Conservation (phyloP, 2,888 invertebrate species). For the Hedychridium roseum region DNA sequence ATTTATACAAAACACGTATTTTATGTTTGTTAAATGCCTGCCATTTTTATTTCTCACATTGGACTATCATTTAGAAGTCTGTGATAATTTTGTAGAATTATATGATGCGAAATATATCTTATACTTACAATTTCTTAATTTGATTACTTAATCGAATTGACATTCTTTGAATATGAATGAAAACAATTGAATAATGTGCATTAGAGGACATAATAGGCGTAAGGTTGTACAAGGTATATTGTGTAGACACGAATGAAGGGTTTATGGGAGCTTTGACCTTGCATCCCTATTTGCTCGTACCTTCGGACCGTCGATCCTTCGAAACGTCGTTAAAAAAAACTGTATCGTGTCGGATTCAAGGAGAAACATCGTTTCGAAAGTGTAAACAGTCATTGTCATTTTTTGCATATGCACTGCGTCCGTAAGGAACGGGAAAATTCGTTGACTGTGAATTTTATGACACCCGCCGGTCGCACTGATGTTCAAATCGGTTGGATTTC, state of each 20-base stretch:
- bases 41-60: too few species aligned
- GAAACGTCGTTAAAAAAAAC: conserved; percentile 21
- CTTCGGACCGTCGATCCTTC: not conserved
- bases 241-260: conserved; percentile 8
- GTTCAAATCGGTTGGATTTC: too few species aligned
- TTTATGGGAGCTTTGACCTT: conserved; percentile 31
- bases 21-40: too few species aligned
- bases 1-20: too few species aligned
- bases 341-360: conserved; percentile 47
- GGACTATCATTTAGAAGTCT: too few species aligned
- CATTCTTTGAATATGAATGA: too few species aligned
- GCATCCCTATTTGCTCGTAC: conserved; percentile 2
- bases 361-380: conserved; percentile 39
- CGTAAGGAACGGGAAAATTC: conserved; percentile 38
- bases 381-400: conserved; percentile 40
- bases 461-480: conserved; percentile 18
- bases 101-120: too few species aligned
- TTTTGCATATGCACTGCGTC: conserved; percentile 45
- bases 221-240: conserved; percentile 7
- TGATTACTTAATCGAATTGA: too few species aligned
- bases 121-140: too few species aligned
- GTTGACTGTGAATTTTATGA: conserved; percentile 13
- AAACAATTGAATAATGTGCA: not conserved
- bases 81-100: too few species aligned
- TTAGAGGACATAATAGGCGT: not conserved